These are phyloP conservation scores for Drosophila monieri DNA, from an alignment of 2,888 invertebrate species.

Conservation along the genomic window DNA sequence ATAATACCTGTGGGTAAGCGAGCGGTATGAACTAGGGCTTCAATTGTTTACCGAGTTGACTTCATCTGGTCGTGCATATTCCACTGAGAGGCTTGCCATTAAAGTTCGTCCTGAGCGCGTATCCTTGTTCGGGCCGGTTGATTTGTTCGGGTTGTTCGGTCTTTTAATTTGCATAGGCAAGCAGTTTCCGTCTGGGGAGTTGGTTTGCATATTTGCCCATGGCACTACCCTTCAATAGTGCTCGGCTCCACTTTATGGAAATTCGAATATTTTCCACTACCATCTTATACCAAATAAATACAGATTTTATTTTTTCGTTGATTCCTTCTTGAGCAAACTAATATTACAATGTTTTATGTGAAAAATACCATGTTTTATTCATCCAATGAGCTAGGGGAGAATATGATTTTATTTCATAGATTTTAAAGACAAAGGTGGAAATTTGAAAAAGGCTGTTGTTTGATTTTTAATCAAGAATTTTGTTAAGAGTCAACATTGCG, in stretches of 20 bases:
- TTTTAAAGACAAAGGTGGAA: background rate
- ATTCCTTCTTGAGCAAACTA: constrained; percentile 17
- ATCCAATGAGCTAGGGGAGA: background rate
- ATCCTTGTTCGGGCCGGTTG: constrained; percentile 12
- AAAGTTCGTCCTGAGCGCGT: constrained; percentile 36
- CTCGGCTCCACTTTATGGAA: constrained; percentile 25
- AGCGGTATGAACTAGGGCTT: constrained; percentile 32
- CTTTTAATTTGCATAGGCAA: constrained; percentile 70
- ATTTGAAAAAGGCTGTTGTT: background rate
- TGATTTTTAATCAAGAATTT: background rate
- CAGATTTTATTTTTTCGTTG: constrained; percentile 15
- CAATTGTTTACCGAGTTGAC: constrained; percentile 33
- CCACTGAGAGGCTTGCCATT: constrained; percentile 22
- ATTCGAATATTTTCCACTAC: constrained; percentile 26
- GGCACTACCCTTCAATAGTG: constrained; percentile 7
- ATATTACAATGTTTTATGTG: constrained; percentile 21
- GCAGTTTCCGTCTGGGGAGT: constrained; percentile 49
- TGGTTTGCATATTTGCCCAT: constrained; percentile 58
- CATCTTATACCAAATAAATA: constrained; percentile 18
- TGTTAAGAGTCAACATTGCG: constrained; percentile 1
- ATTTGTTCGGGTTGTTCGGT: constrained; percentile 28
- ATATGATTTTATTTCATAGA: constrained; percentile 1
- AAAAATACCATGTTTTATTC: constrained; percentile 30
- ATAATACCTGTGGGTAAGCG: constrained; percentile 27
- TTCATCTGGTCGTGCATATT: constrained; percentile 6